These are phyloP conservation scores for Allophyes oxyacanthae DNA, from an alignment of 2,888 invertebrate species.

Conservation along the genomic window DNA sequence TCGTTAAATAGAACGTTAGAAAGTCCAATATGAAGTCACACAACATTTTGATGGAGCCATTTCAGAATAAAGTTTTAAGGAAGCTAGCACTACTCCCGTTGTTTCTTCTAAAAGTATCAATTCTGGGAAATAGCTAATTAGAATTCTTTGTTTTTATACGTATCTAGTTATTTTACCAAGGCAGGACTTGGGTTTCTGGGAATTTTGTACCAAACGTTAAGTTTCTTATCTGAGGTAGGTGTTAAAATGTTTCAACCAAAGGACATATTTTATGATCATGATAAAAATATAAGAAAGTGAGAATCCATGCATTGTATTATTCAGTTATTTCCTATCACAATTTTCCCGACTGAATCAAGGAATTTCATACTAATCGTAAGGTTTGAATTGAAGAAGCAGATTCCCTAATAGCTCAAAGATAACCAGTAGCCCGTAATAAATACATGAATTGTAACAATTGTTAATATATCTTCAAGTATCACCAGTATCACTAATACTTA, in stretches of 20 bases:
- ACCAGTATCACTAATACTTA: too few relatives aligned
- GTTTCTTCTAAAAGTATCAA: not conserved
- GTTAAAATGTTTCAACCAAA: not conserved
- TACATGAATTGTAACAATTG: not conserved
- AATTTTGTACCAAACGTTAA: not conserved
- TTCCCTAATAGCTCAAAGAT: too few relatives aligned
- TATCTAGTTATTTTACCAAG: not conserved
- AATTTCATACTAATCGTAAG: too few relatives aligned
- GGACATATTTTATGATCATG: not conserved
- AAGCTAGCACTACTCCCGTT: not conserved
- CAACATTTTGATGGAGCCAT: not conserved
- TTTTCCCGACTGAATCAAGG: not conserved
- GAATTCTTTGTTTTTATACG: too few relatives aligned
- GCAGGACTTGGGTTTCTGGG: not conserved
- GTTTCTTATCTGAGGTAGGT: not conserved
- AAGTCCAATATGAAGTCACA: conserved; percentile 12
- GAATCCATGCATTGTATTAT: not conserved
- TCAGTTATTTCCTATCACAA: not conserved
- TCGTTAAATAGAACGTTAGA: conserved; percentile 7
- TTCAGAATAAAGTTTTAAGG: not conserved
- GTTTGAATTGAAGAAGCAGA: too few relatives aligned
- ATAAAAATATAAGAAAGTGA: not conserved
- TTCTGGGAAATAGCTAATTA: conserved; percentile 1
- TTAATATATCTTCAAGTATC: not conserved
- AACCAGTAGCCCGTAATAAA: not conserved